Base-by-base conservation (phyloP, 1,140 invertebrate species). In the Bacillus rossius region DNA sequence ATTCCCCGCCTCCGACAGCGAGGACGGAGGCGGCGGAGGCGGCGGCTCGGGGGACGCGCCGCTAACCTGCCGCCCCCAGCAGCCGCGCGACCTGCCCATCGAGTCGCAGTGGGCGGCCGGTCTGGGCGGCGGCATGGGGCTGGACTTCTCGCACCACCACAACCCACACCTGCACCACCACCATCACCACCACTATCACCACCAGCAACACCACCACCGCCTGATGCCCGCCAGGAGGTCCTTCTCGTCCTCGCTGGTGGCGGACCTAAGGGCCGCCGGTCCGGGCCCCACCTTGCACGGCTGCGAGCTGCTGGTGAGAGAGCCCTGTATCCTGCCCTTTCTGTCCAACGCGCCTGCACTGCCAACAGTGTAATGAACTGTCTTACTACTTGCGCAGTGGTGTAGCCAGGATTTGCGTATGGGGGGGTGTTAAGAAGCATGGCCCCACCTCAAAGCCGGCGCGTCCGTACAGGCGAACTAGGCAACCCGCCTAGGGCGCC, bases 1-100 rank as follows among this genome's bases (percentile, higher is more conserved):
- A 37, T 67, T 67, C 49, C 65, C 65, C 8, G 60, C 65, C 2
- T 67, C 65, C 26, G 65, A 67, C 55, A 61, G 58, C 47, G 65
- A 67, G 43, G 64, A 65, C 37, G 60, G 61, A 34, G 64, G 61
- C 10, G 65, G 64, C 17, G 49, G 14, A 8, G 41, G 37, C 37
- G 22, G 19, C 22, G 19, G 54, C 37, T 59, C 2, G 19, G 34
- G 8, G 57, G 29, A 10, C 59, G 34, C 1, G 19, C 43, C 34
- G 16, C 51, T 14, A 19, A 50, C 59, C 17, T 60, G 51, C 37
- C 58, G 55, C 3, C 60, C 55, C 4, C n/a, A n/a, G n/a, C n/a
- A n/a, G n/a, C 60, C 56, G 7, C 29, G 56, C 8, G 60, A 59
- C 23, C 56, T 59, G 26, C 58, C 60, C 47, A 19, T 51, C n/a